Evolutionary conservation across 2,113 vertebrate species (phyloP).

Genomic region (Strix uralensis): DNA sequence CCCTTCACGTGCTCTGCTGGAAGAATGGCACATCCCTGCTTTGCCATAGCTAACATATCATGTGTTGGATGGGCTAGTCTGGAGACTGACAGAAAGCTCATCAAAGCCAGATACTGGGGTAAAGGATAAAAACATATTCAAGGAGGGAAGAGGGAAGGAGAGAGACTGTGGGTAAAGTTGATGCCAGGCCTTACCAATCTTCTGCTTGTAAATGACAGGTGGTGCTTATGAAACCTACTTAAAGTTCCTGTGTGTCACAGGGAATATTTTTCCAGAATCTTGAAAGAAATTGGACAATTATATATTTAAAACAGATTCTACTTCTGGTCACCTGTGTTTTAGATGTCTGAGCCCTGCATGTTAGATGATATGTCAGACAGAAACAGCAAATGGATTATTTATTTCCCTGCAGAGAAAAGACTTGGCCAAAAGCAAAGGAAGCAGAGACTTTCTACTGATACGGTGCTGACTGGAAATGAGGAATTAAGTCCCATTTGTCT

Average conservation of each 20-base stretch:
- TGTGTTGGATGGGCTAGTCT: not conserved
- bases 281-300: slow-evolving; percentile 39
- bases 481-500: not conserved
- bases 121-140: not conserved
- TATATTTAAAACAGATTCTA: slow-evolving; percentile 29
- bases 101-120: not conserved
- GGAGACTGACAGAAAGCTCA: not conserved
- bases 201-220: not conserved
- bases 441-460: not conserved
- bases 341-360: not conserved
- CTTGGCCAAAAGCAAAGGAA: not conserved
- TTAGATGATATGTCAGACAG: not conserved
- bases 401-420: not conserved
- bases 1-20: not conserved
- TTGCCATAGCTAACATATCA: rapidly evolving
- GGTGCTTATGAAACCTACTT: not conserved
- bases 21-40: not conserved
- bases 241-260: not conserved
- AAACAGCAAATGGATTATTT: slow-evolving; percentile 48
- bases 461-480: not conserved
- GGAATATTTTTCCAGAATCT: slow-evolving; percentile 17
- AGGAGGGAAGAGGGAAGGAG: not conserved
- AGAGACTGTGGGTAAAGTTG: not conserved
- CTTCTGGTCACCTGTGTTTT: slow-evolving; percentile 25
- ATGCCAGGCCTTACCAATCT: not conserved